Percentiles rank a stretch among this genome's conserved stretches.
Conservation (phyloP, 2,113 vertebrate species). For the Anolis carolinensis region DNA sequence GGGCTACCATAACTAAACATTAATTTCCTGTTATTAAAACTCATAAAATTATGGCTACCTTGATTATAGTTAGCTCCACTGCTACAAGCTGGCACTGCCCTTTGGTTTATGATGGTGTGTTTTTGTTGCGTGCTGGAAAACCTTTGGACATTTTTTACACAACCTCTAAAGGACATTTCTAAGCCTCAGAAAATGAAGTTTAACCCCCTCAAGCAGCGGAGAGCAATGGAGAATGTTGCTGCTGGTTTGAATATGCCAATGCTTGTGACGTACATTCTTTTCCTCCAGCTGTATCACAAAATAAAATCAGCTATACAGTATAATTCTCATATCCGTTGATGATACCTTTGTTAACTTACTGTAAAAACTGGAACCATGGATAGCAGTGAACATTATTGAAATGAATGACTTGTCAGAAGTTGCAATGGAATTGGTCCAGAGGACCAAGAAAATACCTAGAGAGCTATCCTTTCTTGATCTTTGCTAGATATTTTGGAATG, state of each 20-base stretch:
- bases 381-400: too few species aligned
- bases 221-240: background rate
- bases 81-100: constrained; percentile 67
- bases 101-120: constrained; percentile 83
- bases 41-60: constrained; percentile 48
- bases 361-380: too few species aligned
- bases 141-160: constrained; percentile 74
- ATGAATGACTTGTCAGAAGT: too few species aligned
- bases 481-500: too few species aligned
- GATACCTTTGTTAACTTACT: too few species aligned
- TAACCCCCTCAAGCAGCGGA: constrained; percentile 49
- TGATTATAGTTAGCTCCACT: constrained; percentile 57
- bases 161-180: constrained; percentile 60
- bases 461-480: too few species aligned
- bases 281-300: too few species aligned
- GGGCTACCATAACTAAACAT: constrained; percentile 55
- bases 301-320: too few species aligned
- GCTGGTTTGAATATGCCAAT: background rate
- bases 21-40: constrained; percentile 74
- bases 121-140: constrained; percentile 62
- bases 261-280: background rate
- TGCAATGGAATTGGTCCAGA: too few species aligned
- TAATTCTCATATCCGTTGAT: too few species aligned
- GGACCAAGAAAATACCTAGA: too few species aligned
- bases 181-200: constrained; percentile 58